Base-by-base conservation (phyloP, 2,113 vertebrate species). In the Muscicapa adusta region DNA sequence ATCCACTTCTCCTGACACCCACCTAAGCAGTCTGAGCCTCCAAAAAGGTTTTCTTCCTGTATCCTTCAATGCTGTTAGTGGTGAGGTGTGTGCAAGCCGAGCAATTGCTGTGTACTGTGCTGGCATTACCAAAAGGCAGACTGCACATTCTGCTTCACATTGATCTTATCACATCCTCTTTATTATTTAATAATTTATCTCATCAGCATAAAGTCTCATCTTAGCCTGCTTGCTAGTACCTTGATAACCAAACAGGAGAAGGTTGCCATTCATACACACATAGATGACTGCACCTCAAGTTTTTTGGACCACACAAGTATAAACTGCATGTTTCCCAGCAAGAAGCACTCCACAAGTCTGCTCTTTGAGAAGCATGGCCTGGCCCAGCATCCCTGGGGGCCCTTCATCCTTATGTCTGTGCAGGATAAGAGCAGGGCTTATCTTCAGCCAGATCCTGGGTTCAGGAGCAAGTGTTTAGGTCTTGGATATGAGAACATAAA, bases 211-310 rank as follows among this genome's bases (percentile, higher is more conserved):
- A 82, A 58, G 7, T 45, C 47, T 85, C 43, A 36, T 36, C 42
- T 57, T 74, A 79, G 50, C 26, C 47, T 75, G 22, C 6, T 76
- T 65, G 24, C 57, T 85, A 19, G 5, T 36, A 28, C 16, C 18
- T 72, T n/a, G 43, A 34, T 62, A 63, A 8, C 14, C 42, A 79
- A 82, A 61, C 12, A 66, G 36, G 34, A 89, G 56, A 77, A 22
- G 3, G 10, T 4, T 75, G 54, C 9, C 42, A 14, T 82, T 56
- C 25, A 26, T 6, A 22, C 5, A 31, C 14, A 22, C 16, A 11
- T 3, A n/a, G n/a, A 31, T 7, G 25, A 40, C 12, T 10, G 7
- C 18, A 62, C 6, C 6, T 29, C 2, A 2, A 14, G 19, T 3
- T 73, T 68, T 82, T 85, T 66, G 18, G 20, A 24, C 15, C 12